phyloP scores from a whole-genome alignment of 64 coral and sea anemone species.

The Catalaphyllia jardinei region DNA sequence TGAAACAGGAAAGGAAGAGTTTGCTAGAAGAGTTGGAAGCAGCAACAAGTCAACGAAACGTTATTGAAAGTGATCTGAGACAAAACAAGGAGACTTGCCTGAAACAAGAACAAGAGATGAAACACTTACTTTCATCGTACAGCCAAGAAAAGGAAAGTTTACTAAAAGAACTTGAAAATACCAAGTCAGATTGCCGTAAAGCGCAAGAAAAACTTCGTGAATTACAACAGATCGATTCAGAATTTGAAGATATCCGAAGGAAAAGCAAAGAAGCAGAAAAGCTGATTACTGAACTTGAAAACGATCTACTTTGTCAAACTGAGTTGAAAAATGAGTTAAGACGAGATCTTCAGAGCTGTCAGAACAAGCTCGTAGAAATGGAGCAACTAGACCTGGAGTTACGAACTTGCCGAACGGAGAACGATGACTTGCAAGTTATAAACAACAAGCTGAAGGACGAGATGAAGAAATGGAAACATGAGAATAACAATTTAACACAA shows the following conservation, averaged over 20 bases:
- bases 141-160: constrained; percentile 78
- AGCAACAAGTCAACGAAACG: constrained; percentile 19
- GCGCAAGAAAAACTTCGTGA: constrained; percentile 58
- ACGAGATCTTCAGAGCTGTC: constrained; percentile 32
- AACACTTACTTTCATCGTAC: constrained; percentile 56
- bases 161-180: constrained; percentile 53
- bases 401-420: constrained; percentile 60
- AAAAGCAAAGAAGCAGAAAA: constrained; percentile 75
- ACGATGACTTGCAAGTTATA: constrained; percentile 46
- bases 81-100: constrained; percentile 35
- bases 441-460: constrained; percentile 48
- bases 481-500: background rate
- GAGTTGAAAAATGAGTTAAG: constrained; percentile 64
- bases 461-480: constrained; percentile 48
- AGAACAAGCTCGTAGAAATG: constrained; percentile 57
- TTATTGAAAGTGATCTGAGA: constrained; percentile 50
- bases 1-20: constrained; percentile 61
- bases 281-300: constrained; percentile 78
- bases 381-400: constrained; percentile 39
- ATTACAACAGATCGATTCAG: constrained; percentile 49
- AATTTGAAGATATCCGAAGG: constrained; percentile 49
- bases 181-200: constrained; percentile 38
- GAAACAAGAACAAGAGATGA: constrained; percentile 63
- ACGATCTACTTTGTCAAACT: constrained; percentile 70
- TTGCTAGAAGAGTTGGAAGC: constrained; percentile 46